phyloP scores from a whole-genome alignment of 2,797 vertebrate species.

The Sebastes umbrosus region DNA sequence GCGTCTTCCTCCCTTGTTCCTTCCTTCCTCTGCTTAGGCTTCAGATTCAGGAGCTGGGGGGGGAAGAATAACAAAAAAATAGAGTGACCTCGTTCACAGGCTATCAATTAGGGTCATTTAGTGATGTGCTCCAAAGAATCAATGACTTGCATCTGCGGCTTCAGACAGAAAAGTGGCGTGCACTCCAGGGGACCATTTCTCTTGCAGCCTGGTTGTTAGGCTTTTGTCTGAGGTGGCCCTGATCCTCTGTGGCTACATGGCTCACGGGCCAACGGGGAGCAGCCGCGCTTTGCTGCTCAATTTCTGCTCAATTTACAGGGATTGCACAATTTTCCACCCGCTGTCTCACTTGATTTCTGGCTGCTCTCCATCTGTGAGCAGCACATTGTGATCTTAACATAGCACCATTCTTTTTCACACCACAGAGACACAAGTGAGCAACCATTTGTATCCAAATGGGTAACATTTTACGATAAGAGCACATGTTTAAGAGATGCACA shows the following conservation, averaged over 20 bases:
- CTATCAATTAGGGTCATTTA: conserved; percentile 68
- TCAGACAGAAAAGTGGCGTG: conserved; percentile 38
- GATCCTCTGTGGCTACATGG: conserved; percentile 35
- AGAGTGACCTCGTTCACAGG: conserved; percentile 56
- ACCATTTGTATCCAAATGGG: conserved; percentile 28
- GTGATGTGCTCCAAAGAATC: conserved; percentile 43
- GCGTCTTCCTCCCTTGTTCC: conserved; percentile 46
- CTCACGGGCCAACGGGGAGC: conserved; percentile 48
- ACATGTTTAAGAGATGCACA: not conserved
- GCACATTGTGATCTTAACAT: conserved; percentile 55
- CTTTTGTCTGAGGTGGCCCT: conserved; percentile 55
- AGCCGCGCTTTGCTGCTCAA: conserved; percentile 67
- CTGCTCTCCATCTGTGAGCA: conserved; percentile 68
- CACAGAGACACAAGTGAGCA: conserved; percentile 28
- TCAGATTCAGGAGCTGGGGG: conserved; percentile 24
- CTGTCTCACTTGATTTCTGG: conserved; percentile 67
- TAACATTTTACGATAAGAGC: not conserved
- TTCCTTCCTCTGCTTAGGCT: conserved; percentile 43
- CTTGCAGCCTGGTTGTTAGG: conserved; percentile 24
- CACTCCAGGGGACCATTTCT: conserved; percentile 30
- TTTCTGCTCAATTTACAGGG: conserved; percentile 77
- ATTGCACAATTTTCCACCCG: conserved; percentile 76
- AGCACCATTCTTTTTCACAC: conserved; percentile 31
- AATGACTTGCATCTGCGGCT: conserved; percentile 51
- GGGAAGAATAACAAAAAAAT: not conserved